These are phyloP conservation scores for Eudasyphora cyanicolor DNA, from an alignment of 2,888 invertebrate species.

Conservation along the genomic window DNA sequence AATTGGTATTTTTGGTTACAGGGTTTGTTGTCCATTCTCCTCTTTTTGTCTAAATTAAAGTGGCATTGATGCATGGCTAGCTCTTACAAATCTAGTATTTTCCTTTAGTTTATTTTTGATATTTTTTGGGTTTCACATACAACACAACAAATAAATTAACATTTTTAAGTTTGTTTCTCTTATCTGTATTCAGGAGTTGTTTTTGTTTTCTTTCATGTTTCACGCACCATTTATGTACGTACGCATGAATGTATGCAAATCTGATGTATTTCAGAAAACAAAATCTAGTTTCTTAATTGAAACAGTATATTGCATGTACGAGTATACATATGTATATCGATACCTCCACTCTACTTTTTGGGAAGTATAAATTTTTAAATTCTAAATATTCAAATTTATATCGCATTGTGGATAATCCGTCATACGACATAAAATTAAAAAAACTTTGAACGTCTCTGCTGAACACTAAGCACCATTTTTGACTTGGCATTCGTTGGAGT, in stretches of 20 bases:
- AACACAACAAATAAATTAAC: constrained; percentile 62
- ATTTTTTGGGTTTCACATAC: constrained; percentile 52
- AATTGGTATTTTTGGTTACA: neutral
- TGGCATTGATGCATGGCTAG: constrained; percentile 65
- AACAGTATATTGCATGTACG: no score
- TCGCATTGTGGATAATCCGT: no score
- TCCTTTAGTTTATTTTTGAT: constrained; percentile 9
- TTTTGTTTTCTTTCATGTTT: neutral
- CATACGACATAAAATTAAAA: no score
- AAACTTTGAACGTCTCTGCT: no score
- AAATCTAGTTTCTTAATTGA: neutral
- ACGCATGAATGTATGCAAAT: constrained; percentile 10
- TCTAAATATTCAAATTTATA: no score
- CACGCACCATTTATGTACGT: constrained; percentile 18
- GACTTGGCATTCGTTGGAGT: no score
- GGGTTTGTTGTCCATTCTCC: neutral
- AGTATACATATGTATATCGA: no score
- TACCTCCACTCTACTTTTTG: no score
- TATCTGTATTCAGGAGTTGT: constrained; percentile 10
- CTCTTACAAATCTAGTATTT: constrained; percentile 58
- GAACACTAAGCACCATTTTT: no score
- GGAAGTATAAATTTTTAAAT: no score
- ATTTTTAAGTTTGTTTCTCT: constrained; percentile 28
- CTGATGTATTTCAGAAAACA: constrained; percentile 1
- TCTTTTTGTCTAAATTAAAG: constrained; percentile 55